Conservation (phyloP, 1,140 invertebrate species). For the Propsilocerus akamusi region DNA sequence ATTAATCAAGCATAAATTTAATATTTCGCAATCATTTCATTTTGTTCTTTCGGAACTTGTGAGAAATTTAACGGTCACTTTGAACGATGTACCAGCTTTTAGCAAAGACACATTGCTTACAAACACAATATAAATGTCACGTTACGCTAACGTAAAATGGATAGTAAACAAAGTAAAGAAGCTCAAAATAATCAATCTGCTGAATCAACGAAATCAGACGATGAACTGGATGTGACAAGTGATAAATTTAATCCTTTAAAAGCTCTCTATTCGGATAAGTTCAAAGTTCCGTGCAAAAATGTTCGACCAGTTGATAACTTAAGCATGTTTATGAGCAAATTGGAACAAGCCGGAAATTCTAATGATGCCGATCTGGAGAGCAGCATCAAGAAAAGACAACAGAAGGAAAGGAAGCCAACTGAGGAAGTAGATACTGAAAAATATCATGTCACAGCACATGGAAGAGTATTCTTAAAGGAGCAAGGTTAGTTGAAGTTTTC, state of each 20-base stretch:
- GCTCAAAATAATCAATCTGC: too few relatives aligned
- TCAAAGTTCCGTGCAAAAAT: slow-evolving; percentile 27
- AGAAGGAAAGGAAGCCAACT: not conserved
- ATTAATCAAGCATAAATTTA: too few relatives aligned
- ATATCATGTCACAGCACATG: not conserved
- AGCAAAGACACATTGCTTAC: slow-evolving; percentile 9
- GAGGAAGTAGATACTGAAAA: not conserved
- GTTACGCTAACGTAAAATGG: slow-evolving; percentile 15
- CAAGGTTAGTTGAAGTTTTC: slow-evolving; percentile 9
- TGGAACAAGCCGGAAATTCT: slow-evolving; percentile 7
- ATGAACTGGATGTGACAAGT: slow-evolving; percentile 39
- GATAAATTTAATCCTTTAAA: slow-evolving; percentile 44
- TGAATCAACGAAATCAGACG: slow-evolving; percentile 28
- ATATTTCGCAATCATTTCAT: too few relatives aligned
- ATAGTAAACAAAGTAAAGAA: too few relatives aligned
- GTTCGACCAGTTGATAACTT: slow-evolving; percentile 42
- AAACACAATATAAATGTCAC: slow-evolving; percentile 8
- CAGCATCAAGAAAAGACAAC: slow-evolving; percentile 13
- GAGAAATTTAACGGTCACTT: slow-evolving; percentile 4
- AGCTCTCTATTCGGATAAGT: slow-evolving; percentile 36
- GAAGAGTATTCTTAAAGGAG: slow-evolving; percentile 5
- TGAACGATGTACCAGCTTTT: slow-evolving; percentile 1
- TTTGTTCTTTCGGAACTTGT: slow-evolving; percentile 8
- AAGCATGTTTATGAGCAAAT: slow-evolving; percentile 30
- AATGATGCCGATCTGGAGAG: slow-evolving; percentile 4